Base-by-base conservation (phyloP, 2,113 vertebrate genomes). In the Thalassoma bifasciatum region DNA sequence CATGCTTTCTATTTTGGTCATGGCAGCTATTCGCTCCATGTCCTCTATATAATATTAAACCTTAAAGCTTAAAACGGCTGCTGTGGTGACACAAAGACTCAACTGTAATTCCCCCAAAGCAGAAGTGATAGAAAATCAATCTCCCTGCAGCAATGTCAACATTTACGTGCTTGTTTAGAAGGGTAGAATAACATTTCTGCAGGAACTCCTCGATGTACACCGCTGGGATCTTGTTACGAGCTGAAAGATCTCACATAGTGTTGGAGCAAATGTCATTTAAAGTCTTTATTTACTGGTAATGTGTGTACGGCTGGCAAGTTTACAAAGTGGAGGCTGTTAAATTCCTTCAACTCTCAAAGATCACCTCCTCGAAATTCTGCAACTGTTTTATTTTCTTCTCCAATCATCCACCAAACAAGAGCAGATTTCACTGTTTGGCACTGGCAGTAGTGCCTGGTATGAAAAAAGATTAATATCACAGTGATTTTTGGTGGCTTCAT, bases 1-100 rank as follows among this genome's bases (percentile, higher is more conserved):
- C 79, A 86, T 72, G 86, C 44, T 21, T 62, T 40, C 72, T 76
- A 75, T 68, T 77, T 69, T 19, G 23, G 60, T 50, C 59, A 50
- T 9, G 0, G 0, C 23, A 57, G 34, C 40, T n/a, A 10, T 68
- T 50, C 40, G 62, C 52, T 69, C 17, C 17, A 19, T 60, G 2
- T 65, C 24, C 38, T 75, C 30, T 60, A 30, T 59, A 56, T 36
- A 44, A 52, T 50, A 11, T 58, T 58, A 34, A 73, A 68, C 62
- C 46, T 23, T 49, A 14, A 62, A 52, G 53, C 38, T 46, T 12
- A 23, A 75, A 66, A 66, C 40, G 11, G 19, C 40, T 52, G 24
- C 26, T 42, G 36, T 4, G 17, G 23, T 7, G 1, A 46, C 40
- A 68, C 4, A 1, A 23, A 47, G 76, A 79, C 59, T 2, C 22